Evolutionary conservation across 2,113 vertebrate species (phyloP), one percentile per base, ranked within the genome.

Genomic region (Arothron firmamentum): DNA sequence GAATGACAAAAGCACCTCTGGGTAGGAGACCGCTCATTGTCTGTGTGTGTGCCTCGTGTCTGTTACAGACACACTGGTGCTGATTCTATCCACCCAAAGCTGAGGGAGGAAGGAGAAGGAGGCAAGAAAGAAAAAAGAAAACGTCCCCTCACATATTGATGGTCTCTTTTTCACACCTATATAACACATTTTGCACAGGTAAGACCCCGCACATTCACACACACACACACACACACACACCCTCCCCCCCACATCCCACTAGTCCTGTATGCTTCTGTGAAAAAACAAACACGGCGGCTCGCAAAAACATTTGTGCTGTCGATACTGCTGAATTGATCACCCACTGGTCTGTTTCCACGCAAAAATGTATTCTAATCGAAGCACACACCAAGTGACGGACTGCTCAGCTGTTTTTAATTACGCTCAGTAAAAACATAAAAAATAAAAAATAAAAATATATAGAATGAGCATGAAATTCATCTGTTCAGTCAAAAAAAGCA

Each of bases 161-260:
- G 77, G 86, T 80, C 45, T 56, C 67, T 80, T 63, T 63, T 61
- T 34, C 65, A 52, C 81, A 83, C 83, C 79, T 71, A 81, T 79
- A 75, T 79, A 50, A 38, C 47, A 63, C 56, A 76, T 66, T 58
- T 60, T 59, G 57, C 31, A 38, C 65, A 61, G 54, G 56, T 62
- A 82, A 74, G 13, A 5, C 13, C 55, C 47, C 50, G 38, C 8
- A 16, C 34, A 0, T 25, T 23, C 18, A 23, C n/a, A 8, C 41
- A 70, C 20, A 52, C 23, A 23, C 21, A 23, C 21, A 23, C 21
- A 23, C 21, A 23, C 21, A 23, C 21, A 23, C 21, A 23, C 21
- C 2, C 25, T 4, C 25, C 2, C 25, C 1, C 25, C 2, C 25
- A 28, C 25, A 28, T 25, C 3, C n/a, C 25, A 28, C 25, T 28